Percentiles rank a stretch among this genome's conserved stretches.
Conservation (phyloP, 2,888 invertebrate genomes). For the Gandaritis pyraliata region DNA sequence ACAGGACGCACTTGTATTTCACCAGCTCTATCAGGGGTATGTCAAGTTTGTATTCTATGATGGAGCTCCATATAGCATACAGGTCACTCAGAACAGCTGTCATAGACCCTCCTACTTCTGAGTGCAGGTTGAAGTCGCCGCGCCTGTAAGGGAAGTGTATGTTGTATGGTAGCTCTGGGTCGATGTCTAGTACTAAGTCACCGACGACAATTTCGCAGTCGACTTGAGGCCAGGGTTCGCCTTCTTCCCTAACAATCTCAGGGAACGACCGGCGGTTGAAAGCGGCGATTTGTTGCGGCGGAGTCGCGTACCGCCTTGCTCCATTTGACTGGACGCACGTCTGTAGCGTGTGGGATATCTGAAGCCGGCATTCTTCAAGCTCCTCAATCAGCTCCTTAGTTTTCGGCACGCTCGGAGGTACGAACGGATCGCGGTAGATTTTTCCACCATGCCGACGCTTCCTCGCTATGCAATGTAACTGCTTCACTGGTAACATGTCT, state of each 20-base stretch:
- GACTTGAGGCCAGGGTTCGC: conserved; percentile 86
- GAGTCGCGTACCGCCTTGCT: conserved; percentile 91
- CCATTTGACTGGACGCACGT: conserved; percentile 94
- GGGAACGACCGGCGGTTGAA: conserved; percentile 92
- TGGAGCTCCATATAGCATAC: conserved; percentile 94
- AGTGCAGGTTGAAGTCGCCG: conserved; percentile 94
- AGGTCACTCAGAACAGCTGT: conserved; percentile 93
- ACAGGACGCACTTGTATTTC: conserved; percentile 93
- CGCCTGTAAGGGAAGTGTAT: conserved; percentile 95
- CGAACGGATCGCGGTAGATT: conserved; percentile 85
- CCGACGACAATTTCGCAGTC: conserved; percentile 89
- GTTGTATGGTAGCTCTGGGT: conserved; percentile 89
- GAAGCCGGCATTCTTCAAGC: conserved; percentile 92
- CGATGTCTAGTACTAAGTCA: conserved; percentile 89
- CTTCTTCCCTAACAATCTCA: conserved; percentile 84
- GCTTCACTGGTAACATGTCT: conserved; percentile 92
- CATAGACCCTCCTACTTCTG: conserved; percentile 93
- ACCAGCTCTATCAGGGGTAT: conserved; percentile 89
- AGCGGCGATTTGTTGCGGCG: conserved; percentile 94
- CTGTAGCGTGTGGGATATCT: conserved; percentile 94
- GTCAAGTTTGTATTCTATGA: conserved; percentile 89
- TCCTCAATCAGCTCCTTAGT: conserved; percentile 89
- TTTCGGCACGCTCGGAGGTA: conserved; percentile 87
- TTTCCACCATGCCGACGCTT: conserved; percentile 83
- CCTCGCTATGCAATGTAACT: conserved; percentile 94